These are phyloP conservation scores for Diplodus sargus DNA, from an alignment of 2,797 vertebrate species.

Conservation along the genomic window DNA sequence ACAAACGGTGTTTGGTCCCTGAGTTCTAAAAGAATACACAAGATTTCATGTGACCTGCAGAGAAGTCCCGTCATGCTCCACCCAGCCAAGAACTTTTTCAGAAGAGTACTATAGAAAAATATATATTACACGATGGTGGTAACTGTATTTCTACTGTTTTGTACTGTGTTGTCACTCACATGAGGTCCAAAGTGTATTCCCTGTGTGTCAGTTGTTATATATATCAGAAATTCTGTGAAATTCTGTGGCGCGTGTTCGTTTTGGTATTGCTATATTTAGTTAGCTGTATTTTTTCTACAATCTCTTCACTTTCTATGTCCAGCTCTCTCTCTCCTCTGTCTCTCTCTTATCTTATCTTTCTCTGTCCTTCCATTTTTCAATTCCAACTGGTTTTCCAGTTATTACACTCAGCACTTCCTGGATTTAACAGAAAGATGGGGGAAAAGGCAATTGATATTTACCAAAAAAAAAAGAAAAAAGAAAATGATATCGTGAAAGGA, in stretches of 20 bases:
- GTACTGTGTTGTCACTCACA: conserved; percentile 84
- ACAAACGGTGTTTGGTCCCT: conserved; percentile 13
- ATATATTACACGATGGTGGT: conserved; percentile 79
- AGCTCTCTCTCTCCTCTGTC: conserved; percentile 23
- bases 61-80: conserved; percentile 62
- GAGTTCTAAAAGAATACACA: conserved; percentile 32
- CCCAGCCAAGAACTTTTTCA: conserved; percentile 72
- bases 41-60: conserved; percentile 53
- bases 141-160: conserved; percentile 84
- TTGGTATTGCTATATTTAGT: conserved; percentile 79
- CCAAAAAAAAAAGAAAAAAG: conserved; percentile 23
- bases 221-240: conserved; percentile 84
- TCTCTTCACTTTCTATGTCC: conserved; percentile 63
- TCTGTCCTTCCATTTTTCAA: conserved; percentile 58
- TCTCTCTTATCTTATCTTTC: conserved; percentile 38
- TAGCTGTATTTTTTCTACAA: conserved; percentile 73
- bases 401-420: conserved; percentile 51
- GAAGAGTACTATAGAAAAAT: conserved; percentile 71
- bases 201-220: conserved; percentile 80
- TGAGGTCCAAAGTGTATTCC: conserved; percentile 84
- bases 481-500: conserved; percentile 14
- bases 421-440: conserved; percentile 20
- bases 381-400: conserved; percentile 59
- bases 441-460: conserved; percentile 37
- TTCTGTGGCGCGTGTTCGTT: conserved; percentile 80